A percentile compares a stretch with the other conserved stretches of the same genome.
Conservation (phyloP, 1,140 invertebrate genomes). For the Dryas iulia region DNA sequence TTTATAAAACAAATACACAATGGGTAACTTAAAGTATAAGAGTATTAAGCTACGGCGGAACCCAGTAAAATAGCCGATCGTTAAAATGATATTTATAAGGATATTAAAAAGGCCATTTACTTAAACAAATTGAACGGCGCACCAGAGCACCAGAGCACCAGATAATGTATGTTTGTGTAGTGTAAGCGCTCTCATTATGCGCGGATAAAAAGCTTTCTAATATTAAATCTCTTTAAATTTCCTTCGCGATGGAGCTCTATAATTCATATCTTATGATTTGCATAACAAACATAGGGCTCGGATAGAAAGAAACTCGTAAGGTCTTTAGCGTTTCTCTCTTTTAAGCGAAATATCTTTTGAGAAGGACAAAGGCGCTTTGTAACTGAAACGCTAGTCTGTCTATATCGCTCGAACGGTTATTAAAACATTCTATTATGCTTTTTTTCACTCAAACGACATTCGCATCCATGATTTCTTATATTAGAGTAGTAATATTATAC, state of each 20-base stretch:
- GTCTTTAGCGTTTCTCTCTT: not conserved
- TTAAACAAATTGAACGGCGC: slow-evolving; percentile 8
- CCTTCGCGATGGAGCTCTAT: not conserved
- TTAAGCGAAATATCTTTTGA: not conserved
- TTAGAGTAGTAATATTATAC: no score
- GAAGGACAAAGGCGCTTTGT: no score
- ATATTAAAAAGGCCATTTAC: not conserved
- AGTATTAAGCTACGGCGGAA: not conserved
- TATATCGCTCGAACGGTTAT: not conserved
- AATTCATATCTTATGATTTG: slow-evolving; percentile 9
- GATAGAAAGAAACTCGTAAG: not conserved
- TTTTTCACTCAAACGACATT: not conserved
- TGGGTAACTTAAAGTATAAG: no score
- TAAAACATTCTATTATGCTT: not conserved
- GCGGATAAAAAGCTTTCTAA: slow-evolving; percentile 13
- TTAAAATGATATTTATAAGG: not conserved
- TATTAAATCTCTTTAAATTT: slow-evolving; percentile 12
- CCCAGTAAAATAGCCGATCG: not conserved
- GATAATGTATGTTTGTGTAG: not conserved
- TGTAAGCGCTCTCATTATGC: slow-evolving; percentile 7
- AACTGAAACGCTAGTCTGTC: not conserved
- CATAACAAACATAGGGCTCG: not conserved
- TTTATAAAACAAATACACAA: no score
- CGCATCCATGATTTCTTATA: no score
- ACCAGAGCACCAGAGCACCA: not conserved